A percentile compares a stretch with the other conserved stretches of the same genome.
These are phyloP conservation scores for Liolophura sinensis DNA, from an alignment of 1,140 invertebrate genomes.

Conservation along the genomic window DNA sequence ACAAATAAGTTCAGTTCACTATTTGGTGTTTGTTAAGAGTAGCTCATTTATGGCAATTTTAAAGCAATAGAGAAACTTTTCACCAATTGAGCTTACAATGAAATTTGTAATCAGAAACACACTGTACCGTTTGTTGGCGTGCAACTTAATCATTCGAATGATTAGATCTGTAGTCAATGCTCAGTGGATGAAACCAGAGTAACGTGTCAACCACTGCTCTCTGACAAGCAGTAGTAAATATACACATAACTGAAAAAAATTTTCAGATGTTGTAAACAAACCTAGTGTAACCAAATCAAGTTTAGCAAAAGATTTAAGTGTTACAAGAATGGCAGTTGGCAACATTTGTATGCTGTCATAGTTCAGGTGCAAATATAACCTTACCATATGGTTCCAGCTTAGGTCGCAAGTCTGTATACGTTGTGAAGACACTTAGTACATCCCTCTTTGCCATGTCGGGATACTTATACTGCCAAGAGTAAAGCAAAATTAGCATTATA, in stretches of 20 bases:
- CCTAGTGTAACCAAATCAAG: no score
- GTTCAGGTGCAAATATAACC: conserved; percentile 18
- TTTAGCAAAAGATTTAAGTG: no score
- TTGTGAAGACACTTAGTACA: conserved; percentile 69
- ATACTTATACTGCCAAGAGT: conserved; percentile 70
- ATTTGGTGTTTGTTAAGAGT: background rate
- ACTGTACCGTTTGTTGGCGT: no score
- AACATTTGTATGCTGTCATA: no score
- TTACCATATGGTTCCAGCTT: conserved; percentile 70
- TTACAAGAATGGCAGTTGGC: no score
- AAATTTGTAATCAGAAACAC: background rate
- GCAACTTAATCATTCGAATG: no score
- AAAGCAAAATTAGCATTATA: background rate
- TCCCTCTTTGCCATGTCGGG: conserved; percentile 76
- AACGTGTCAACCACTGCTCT: no score
- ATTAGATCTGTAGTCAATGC: no score
- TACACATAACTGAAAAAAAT: no score
- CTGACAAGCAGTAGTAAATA: no score
- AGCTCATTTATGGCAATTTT: background rate
- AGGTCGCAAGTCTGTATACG: conserved; percentile 74
- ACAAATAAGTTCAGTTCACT: background rate
- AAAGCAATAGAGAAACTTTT: background rate
- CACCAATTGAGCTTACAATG: background rate
- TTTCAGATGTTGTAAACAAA: no score
- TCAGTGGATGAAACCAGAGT: no score